Evolutionary conservation across 2,888 invertebrate genomes (phyloP).

Genomic region (Eristalis arbustorum): DNA sequence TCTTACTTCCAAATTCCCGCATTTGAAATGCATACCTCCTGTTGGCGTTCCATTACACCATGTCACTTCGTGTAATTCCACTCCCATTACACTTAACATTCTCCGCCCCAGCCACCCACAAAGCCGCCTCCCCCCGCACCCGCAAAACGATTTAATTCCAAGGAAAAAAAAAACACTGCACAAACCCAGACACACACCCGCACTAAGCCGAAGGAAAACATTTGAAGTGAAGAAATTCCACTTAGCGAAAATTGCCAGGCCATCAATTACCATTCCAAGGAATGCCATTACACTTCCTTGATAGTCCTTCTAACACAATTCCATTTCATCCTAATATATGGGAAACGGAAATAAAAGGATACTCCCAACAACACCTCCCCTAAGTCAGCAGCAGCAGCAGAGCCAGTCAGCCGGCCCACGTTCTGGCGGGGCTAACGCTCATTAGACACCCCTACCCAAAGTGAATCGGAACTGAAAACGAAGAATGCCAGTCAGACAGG

Average conservation of each 20-base stretch:
- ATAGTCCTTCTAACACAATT: slow-evolving; percentile 64
- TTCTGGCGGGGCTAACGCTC: slow-evolving; percentile 51
- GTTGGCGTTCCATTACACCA: slow-evolving; percentile 27
- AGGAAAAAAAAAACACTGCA: background rate
- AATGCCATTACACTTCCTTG: slow-evolving; percentile 62
- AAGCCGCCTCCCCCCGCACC: background rate
- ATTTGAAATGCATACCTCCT: background rate
- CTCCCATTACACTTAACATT: slow-evolving; percentile 41
- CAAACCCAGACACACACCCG: background rate
- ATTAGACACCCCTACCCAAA: slow-evolving; percentile 48
- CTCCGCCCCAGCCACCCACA: background rate
- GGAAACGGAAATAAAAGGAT: slow-evolving; percentile 68
- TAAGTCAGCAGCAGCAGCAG: background rate
- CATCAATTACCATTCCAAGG: slow-evolving; percentile 65
- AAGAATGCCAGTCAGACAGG: slow-evolving; percentile 2
- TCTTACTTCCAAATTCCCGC: background rate
- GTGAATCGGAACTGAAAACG: slow-evolving; percentile 24
- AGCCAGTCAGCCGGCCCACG: background rate
- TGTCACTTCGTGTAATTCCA: slow-evolving; percentile 47
- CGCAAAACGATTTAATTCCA: background rate
- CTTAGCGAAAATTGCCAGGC: slow-evolving; percentile 63
- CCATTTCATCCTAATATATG: slow-evolving; percentile 64
- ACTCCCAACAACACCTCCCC: slow-evolving; percentile 51
- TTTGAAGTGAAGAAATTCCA: slow-evolving; percentile 69
- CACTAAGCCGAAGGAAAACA: slow-evolving; percentile 29